Evolutionary conservation across 2,113 vertebrate species (phyloP).

Genomic region (Dicerorhinus sumatrensis): DNA sequence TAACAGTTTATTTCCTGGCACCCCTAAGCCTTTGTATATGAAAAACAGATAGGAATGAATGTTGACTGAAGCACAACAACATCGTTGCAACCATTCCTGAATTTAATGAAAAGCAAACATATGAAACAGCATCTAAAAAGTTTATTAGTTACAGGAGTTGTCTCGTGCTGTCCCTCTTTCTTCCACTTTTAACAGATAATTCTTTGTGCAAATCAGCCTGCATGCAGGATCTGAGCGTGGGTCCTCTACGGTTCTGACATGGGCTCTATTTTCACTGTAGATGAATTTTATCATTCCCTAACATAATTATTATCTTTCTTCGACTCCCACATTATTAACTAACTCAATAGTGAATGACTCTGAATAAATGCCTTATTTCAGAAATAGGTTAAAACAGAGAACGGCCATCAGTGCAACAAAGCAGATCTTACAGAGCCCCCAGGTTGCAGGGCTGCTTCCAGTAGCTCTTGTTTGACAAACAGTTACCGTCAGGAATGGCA

Average conservation of each 20-base stretch:
- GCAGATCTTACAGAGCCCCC: not conserved
- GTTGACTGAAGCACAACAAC: conserved; percentile 87
- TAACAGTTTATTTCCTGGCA: conserved; percentile 93
- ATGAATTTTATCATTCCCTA: conserved; percentile 65
- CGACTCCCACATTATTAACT: conserved; percentile 38
- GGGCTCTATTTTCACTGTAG: conserved; percentile 50
- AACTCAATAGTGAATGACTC: conserved; percentile 63
- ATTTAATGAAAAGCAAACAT: conserved; percentile 90
- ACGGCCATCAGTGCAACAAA: not conserved
- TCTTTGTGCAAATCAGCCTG: conserved; percentile 65
- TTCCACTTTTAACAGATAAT: conserved; percentile 74
- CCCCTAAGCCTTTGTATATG: conserved; percentile 88
- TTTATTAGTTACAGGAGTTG: conserved; percentile 84
- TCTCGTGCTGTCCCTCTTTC: conserved; percentile 64
- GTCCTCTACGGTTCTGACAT: conserved; percentile 6
- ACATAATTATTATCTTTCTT: conserved; percentile 46
- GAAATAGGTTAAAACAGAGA: conserved; percentile 12
- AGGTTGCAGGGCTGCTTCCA: not conserved
- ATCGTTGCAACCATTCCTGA: conserved; percentile 77
- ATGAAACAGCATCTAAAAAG: conserved; percentile 84
- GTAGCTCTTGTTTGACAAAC: not conserved
- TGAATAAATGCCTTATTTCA: conserved; percentile 50
- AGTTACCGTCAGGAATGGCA: not conserved
- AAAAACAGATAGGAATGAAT: conserved; percentile 90
- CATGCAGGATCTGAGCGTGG: conserved; percentile 57